A percentile compares a stretch with the other conserved stretches of the same genome.
Evolutionary conservation across 2,888 invertebrate species (phyloP).

Genomic region (Dicycla oo): DNA sequence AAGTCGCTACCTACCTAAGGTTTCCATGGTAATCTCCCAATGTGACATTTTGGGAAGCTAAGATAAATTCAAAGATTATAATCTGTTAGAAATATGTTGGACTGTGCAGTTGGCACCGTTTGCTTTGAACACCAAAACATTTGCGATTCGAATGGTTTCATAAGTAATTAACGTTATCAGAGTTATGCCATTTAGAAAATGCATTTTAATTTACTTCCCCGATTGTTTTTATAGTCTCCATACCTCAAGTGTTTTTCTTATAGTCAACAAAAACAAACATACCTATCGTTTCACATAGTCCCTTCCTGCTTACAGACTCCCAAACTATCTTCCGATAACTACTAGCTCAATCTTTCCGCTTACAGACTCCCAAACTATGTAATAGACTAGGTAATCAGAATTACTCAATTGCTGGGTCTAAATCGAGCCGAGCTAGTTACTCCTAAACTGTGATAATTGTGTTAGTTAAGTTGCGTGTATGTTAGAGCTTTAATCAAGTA

Average conservation of each 20-base stretch:
- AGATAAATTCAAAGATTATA: constrained; percentile 25
- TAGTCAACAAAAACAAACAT: no score
- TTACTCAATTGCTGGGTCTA: not conserved
- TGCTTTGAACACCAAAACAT: not conserved
- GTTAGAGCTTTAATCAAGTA: not conserved
- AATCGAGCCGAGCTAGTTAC: not conserved
- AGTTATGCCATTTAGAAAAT: constrained; percentile 1
- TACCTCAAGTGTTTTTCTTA: not conserved
- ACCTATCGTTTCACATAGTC: no score
- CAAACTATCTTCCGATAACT: not conserved
- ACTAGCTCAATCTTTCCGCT: not conserved
- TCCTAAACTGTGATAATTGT: not conserved
- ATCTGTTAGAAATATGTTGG: constrained; percentile 9
- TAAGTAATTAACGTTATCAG: constrained; percentile 16
- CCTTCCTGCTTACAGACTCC: not conserved
- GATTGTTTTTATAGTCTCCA: not conserved
- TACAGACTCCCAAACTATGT: not conserved
- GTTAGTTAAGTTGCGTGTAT: not conserved
- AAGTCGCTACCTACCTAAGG: not conserved
- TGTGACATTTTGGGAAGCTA: not conserved
- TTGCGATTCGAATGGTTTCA: not conserved
- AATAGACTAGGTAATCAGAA: no score
- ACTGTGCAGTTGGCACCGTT: constrained; percentile 2
- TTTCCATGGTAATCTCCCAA: constrained; percentile 4
- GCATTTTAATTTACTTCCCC: constrained; percentile 2